Percentiles rank a stretch among this genome's conserved stretches.
Evolutionary conservation across 1,140 invertebrate genomes (phyloP).

Genomic region (Bombus pascuorum): DNA sequence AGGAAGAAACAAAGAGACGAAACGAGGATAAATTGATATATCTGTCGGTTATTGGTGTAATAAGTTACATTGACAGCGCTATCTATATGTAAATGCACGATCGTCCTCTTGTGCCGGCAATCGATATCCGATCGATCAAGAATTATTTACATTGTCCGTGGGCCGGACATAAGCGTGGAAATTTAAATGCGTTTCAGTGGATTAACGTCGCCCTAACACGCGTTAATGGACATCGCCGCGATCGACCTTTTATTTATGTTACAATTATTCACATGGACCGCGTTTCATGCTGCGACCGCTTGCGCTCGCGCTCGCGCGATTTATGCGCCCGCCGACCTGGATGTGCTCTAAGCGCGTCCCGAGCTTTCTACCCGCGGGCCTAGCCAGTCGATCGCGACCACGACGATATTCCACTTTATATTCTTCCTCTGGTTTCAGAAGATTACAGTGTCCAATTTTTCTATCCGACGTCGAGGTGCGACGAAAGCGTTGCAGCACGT

Average conservation of each 20-base stretch:
- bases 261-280: slow-evolving; percentile 20
- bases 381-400: not conserved
- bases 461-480: not conserved
- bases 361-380: slow-evolving; percentile 5
- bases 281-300: slow-evolving; percentile 2
- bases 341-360: slow-evolving; percentile 12
- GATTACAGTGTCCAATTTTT: not conserved
- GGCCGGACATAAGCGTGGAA: slow-evolving; percentile 14
- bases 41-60: slow-evolving; percentile 54
- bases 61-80: slow-evolving; percentile 63
- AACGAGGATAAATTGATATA: slow-evolving; percentile 44
- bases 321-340: slow-evolving; percentile 25
- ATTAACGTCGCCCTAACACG: slow-evolving; percentile 31
- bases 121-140: slow-evolving; percentile 61
- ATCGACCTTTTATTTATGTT: slow-evolving; percentile 36
- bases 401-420: not conserved
- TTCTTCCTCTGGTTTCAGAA: not conserved
- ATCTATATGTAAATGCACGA: slow-evolving; percentile 62
- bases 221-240: slow-evolving; percentile 27
- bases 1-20: not conserved
- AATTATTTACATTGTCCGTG: slow-evolving; percentile 50
- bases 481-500: too few species aligned
- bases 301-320: not conserved
- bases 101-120: slow-evolving; percentile 25
- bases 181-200: slow-evolving; percentile 26